phyloP scores from a whole-genome alignment of 2,888 invertebrate species.

The Ptycholaimellus sp. region DNA sequence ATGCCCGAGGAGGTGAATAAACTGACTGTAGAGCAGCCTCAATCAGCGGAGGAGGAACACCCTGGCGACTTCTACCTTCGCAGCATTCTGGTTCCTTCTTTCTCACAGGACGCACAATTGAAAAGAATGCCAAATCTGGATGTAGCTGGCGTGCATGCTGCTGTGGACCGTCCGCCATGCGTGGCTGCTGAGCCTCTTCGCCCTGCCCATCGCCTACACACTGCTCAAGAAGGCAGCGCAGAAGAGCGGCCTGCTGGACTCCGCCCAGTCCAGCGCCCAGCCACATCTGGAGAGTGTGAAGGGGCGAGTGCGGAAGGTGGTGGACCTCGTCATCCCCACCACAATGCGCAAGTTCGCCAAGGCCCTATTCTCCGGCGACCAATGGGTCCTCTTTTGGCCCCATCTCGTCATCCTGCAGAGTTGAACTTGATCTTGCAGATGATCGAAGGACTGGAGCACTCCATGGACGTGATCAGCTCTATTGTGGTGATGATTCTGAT shows the following conservation, averaged over 20 bases:
- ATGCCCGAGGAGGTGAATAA: too few species aligned
- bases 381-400: too few species aligned
- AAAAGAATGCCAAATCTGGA: not conserved
- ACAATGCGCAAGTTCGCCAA: constrained; percentile 5
- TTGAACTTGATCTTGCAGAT: constrained; percentile 9
- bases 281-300: not conserved
- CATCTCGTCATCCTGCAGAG: not conserved
- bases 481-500: constrained; percentile 19
- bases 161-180: constrained; percentile 19
- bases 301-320: not conserved
- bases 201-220: constrained; percentile 15
- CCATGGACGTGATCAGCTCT: constrained; percentile 21
- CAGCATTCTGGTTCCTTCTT: constrained; percentile 6
- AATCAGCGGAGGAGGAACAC: constrained; percentile 5
- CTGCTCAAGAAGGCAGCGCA: constrained; percentile 8
- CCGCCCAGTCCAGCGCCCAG: too few species aligned
- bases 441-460: constrained; percentile 8
- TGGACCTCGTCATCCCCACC: constrained; percentile 3
- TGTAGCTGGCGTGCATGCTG: constrained; percentile 11
- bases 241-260: too few species aligned
- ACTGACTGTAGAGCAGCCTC: too few species aligned
- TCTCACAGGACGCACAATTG: not conserved
- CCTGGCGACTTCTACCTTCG: constrained; percentile 10
- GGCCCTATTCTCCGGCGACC: constrained; percentile 5
- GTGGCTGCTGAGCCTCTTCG: constrained; percentile 13